A percentile compares a stretch with the other conserved stretches of the same genome.
These are phyloP conservation scores for Chrysogorgia sp. DNA, from an alignment of 92 coral and sea anemone genomes.

Conservation along the genomic window DNA sequence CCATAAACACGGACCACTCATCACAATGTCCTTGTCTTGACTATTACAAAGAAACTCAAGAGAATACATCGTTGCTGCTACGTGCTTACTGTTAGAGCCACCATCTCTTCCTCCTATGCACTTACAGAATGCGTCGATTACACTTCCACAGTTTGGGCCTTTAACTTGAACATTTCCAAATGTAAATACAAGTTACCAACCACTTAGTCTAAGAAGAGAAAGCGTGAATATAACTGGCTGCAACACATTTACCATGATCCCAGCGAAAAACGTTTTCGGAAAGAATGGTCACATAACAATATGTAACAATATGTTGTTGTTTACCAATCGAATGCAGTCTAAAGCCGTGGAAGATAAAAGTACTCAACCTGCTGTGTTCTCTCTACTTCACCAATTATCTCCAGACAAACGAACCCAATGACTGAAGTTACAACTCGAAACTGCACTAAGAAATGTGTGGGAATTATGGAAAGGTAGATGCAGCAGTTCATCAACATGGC, in stretches of 20 bases:
- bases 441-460: neutral
- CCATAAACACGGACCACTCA: constrained; percentile 73
- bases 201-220: constrained; percentile 59
- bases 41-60: constrained; percentile 62
- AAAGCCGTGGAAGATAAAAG: neutral
- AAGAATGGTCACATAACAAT: constrained; percentile 13
- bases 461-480: neutral
- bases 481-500: neutral
- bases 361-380: neutral
- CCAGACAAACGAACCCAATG: neutral
- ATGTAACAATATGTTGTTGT: neutral
- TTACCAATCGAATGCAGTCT: constrained; percentile 5
- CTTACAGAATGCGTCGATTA: constrained; percentile 57
- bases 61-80: constrained; percentile 72
- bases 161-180: constrained; percentile 62
- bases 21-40: constrained; percentile 60
- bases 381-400: neutral
- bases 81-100: constrained; percentile 72
- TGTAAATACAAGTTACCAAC: constrained; percentile 51
- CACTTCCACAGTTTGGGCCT: constrained; percentile 27
- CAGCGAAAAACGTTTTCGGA: constrained; percentile 6
- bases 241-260: constrained; percentile 24
- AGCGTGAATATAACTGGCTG: constrained; percentile 36
- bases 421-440: neutral
- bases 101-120: constrained; percentile 73